Evolutionary conservation across 1,140 invertebrate genomes (phyloP).

Genomic region (Drosophila saltans): DNA sequence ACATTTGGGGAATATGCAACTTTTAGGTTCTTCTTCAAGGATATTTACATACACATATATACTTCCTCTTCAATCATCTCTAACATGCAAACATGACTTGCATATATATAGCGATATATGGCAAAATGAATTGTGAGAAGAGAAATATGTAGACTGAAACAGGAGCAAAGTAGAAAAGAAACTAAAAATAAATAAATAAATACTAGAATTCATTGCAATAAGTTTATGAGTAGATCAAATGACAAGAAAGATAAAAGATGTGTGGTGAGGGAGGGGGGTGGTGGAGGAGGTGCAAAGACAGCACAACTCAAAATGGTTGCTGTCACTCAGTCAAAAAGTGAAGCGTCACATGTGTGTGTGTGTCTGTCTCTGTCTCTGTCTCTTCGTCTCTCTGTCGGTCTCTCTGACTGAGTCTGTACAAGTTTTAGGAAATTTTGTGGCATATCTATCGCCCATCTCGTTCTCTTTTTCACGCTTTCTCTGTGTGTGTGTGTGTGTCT

Average conservation of each 20-base stretch:
- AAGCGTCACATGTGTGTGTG: conserved; percentile 17
- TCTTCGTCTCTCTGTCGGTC: conserved; percentile 4
- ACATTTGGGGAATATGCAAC: background rate
- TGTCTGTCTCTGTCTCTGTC: conserved; percentile 9
- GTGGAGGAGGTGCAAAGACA: background rate
- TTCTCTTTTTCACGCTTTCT: conserved; percentile 1
- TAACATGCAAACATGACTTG: conserved; percentile 25
- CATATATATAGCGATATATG: conserved; percentile 19
- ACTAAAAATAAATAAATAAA: conserved; percentile 14
- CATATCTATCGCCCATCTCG: conserved; percentile 11
- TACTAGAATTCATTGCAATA: conserved; percentile 21
- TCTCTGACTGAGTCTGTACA: conserved; percentile 2
- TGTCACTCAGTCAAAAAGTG: conserved; percentile 19
- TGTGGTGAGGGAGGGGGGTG: background rate
- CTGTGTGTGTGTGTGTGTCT: background rate
- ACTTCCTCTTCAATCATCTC: background rate
- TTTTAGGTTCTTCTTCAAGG: background rate
- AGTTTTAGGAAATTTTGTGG: conserved; percentile 23
- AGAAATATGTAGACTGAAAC: background rate
- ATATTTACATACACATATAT: background rate
- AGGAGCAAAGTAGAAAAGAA: conserved; percentile 15
- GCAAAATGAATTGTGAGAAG: conserved; percentile 14
- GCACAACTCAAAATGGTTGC: conserved; percentile 14
- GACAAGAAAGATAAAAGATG: background rate
- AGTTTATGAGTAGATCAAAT: conserved; percentile 32